Conservation (phyloP, 2,888 invertebrate species). For the Nyleta sp. region DNA sequence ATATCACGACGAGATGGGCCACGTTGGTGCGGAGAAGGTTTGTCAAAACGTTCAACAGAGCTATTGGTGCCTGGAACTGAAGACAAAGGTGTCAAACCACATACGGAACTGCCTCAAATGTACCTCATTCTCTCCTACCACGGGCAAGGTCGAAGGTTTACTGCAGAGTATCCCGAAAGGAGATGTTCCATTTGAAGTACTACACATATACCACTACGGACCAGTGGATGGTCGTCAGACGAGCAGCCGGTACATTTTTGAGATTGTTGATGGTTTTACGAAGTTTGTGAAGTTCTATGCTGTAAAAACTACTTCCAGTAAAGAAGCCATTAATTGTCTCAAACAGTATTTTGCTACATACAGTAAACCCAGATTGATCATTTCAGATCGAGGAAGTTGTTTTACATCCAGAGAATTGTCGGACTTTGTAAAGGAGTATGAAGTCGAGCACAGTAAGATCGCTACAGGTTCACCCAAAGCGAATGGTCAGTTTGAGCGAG, state of each 20-base stretch:
- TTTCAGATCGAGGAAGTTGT: conserved; percentile 56
- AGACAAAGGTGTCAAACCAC: conserved; percentile 34
- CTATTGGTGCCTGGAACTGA: conserved; percentile 55
- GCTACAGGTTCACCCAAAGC: conserved; percentile 63
- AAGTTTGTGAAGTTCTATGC: conserved; percentile 55
- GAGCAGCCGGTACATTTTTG: neutral
- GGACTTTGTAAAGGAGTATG: conserved; percentile 43
- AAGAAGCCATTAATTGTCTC: neutral
- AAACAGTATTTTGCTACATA: conserved; percentile 30
- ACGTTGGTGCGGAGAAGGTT: conserved; percentile 61
- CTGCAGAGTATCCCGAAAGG: conserved; percentile 63
- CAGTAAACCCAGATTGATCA: conserved; percentile 25
- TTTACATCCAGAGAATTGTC: conserved; percentile 63
- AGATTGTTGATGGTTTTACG: conserved; percentile 3
- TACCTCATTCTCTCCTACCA: conserved; percentile 45
- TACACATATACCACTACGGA: conserved; percentile 7
- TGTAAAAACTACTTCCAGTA: conserved; percentile 28
- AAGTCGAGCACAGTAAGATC: conserved; percentile 44
- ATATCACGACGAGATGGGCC: conserved; percentile 13
- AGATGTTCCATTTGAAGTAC: neutral
- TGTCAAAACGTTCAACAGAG: conserved; percentile 14
- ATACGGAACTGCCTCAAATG: conserved; percentile 64
- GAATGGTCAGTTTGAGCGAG: conserved; percentile 66
- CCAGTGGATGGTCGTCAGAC: neutral
- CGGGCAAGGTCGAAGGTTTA: conserved; percentile 57